Evolutionary conservation across 2,113 vertebrate genomes (phyloP), one percentile per base, ranked within the genome.

Genomic region (Anoplopoma fimbria): DNA sequence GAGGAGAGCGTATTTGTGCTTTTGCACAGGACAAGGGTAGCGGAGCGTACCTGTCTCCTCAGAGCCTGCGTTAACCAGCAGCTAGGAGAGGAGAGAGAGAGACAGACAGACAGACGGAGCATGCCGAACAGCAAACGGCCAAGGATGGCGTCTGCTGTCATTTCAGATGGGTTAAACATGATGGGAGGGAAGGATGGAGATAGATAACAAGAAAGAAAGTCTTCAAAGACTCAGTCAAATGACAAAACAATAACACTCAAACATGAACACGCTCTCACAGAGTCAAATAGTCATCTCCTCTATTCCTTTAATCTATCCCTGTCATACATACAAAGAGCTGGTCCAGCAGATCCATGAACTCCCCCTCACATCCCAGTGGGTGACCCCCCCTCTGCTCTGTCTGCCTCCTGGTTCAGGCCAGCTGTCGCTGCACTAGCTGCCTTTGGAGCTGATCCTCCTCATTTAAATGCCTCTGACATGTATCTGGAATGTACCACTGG

Each of bases 401-500:
- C 83, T 79, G 85, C 91, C 92, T 94, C 93, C 93, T 94, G 92
- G 92, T 91, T 91, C 90, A 89, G 91, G 91, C 92, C 94, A 95
- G 94, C 93, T 95, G 94, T 93, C 93, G 84, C 83, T 91, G 91
- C 89, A 88, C 90, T 91, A 65, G 91, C 92, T 86, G 85, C 93
- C 93, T 91, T 91, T 92, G 91, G 94, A 92, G 92, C 92, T 91
- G 88, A 91, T 91, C 91, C 89, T 93, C 83, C 91, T 93, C 89
- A 93, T 95, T 95, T 95, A 91, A 95, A 95, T 92, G 93, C 92
- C 92, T 89, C 92, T 94, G 95, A 95, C 95, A 94, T 94, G 82
- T 70, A 88, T 89, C 68, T 93, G 94, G 95, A 93, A 86, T 13
- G 78, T 96, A 95, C 95, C 95, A 95, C 79, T 67, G 83, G 75